Evolutionary conservation across 1,140 invertebrate species (phyloP).

Genomic region (Diachasmimorpha longicaudata): DNA sequence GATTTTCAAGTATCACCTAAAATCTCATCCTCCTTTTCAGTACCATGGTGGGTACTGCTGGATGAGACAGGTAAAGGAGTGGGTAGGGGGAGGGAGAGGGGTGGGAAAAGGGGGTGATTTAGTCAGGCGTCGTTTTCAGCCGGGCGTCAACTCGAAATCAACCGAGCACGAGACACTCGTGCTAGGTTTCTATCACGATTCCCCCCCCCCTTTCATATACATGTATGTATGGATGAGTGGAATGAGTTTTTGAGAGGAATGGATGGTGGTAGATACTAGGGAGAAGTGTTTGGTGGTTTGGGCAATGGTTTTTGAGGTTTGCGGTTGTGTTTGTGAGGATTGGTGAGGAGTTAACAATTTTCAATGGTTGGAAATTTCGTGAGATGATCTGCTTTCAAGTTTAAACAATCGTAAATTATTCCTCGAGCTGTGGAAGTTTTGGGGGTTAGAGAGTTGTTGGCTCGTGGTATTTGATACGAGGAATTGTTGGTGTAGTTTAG

Average conservation of each 20-base stretch:
- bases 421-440: background rate
- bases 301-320: background rate
- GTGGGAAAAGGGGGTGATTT: background rate
- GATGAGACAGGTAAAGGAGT: background rate
- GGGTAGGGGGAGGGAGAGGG: background rate
- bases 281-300: background rate
- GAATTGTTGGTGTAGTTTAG: background rate
- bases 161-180: background rate
- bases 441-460: background rate
- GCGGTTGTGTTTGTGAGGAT: background rate
- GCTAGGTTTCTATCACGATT: background rate
- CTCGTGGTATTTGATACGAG: background rate
- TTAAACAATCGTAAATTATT: background rate
- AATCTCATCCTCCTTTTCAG: background rate
- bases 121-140: constrained; percentile 2
- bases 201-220: background rate
- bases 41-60: background rate
- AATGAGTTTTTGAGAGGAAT: background rate
- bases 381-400: background rate
- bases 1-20: background rate
- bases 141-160: background rate
- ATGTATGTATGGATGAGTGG: background rate
- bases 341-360: background rate
- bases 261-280: background rate
- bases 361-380: background rate